Evolutionary conservation across 2,797 vertebrate genomes (phyloP).

Genomic region (Channa striata): DNA sequence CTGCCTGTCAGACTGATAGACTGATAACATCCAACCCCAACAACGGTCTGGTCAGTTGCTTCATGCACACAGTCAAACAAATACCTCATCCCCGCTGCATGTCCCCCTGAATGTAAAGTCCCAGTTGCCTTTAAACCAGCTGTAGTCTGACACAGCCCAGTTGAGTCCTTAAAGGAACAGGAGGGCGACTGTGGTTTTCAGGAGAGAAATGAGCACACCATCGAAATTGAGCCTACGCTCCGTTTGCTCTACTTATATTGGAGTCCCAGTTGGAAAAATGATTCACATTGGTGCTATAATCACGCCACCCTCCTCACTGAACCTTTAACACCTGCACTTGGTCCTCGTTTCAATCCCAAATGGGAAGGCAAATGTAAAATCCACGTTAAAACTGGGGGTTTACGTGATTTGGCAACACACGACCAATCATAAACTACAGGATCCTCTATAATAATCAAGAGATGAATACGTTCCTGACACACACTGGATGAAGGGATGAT

Average conservation of each 20-base stretch:
- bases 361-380: neutral
- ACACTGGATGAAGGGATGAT: rapidly evolving
- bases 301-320: conserved; percentile 14
- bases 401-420: neutral
- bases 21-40: conserved; percentile 42
- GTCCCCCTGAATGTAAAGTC: conserved; percentile 26
- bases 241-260: conserved; percentile 20
- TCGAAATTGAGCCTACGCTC: conserved; percentile 19
- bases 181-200: conserved; percentile 7
- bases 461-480: neutral
- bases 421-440: neutral
- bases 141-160: conserved; percentile 8
- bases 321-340: neutral
- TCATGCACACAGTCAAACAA: conserved; percentile 44
- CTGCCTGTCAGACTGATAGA: conserved; percentile 52
- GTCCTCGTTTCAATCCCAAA: neutral
- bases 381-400: neutral
- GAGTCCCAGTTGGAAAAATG: conserved; percentile 13
- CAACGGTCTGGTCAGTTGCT: conserved; percentile 28
- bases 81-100: conserved; percentile 29
- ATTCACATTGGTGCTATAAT: neutral
- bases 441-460: neutral
- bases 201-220: neutral
- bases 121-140: conserved; percentile 15
- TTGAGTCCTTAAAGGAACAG: conserved; percentile 27